Evolutionary conservation across 2,888 invertebrate species (phyloP).

Genomic region (Drosophila putrida): DNA sequence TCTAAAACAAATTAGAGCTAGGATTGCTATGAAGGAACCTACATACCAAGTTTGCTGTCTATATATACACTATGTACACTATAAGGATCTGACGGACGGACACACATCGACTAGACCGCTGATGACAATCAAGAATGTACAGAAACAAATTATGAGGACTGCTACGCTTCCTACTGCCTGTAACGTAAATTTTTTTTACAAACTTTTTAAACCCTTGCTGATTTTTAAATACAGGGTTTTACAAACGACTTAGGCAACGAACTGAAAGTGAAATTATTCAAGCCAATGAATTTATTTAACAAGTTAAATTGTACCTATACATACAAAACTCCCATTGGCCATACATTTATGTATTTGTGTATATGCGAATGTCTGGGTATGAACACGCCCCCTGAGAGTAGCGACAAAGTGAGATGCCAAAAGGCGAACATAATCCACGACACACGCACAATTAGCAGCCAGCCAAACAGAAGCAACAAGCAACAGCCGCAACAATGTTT

Average conservation of each 20-base stretch:
- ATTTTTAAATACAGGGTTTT: too few species aligned
- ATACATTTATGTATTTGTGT: conserved; percentile 25
- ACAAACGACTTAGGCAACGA: conserved; percentile 52
- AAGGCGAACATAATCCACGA: conserved; percentile 60
- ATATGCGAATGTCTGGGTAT: conserved; percentile 34
- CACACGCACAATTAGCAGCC: conserved; percentile 66
- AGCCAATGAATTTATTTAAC: conserved; percentile 17
- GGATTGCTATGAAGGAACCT: too few species aligned
- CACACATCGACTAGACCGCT: too few species aligned
- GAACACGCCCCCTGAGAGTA: conserved; percentile 72
- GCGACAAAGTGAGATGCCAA: conserved; percentile 73
- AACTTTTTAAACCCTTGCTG: too few species aligned
- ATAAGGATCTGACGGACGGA: too few species aligned
- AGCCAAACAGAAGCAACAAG: conserved; percentile 37
- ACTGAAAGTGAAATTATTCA: conserved; percentile 56
- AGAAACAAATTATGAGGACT: too few species aligned
- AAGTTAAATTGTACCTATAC: conserved; percentile 38
- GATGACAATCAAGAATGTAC: too few species aligned
- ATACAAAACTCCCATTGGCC: conserved; percentile 62
- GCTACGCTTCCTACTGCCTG: too few species aligned
- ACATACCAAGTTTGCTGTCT: too few species aligned
- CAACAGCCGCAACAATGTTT: conserved; percentile 38
- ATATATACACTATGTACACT: too few species aligned
- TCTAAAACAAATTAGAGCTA: too few species aligned
- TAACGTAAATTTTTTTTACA: too few species aligned